These are phyloP conservation scores for Odontomachus brunneus DNA, from an alignment of 1,140 invertebrate genomes.

Conservation along the genomic window DNA sequence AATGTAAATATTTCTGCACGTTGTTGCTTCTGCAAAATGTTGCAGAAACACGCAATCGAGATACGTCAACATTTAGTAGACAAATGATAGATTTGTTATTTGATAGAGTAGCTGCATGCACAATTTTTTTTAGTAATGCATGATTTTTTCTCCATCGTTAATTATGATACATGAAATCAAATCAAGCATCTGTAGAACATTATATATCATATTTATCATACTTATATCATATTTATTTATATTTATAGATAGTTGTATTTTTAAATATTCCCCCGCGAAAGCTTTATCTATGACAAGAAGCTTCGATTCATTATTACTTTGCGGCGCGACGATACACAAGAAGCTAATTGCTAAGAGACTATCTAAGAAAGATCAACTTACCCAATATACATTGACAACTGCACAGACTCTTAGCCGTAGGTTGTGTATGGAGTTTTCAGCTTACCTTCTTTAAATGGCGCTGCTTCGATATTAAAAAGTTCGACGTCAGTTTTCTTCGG, in stretches of 20 bases:
- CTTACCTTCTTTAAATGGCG: conserved; percentile 75
- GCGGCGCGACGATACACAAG: not conserved
- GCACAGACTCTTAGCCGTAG: not conserved
- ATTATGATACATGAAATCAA: not conserved
- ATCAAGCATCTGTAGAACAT: not conserved
- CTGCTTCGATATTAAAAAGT: conserved; percentile 71
- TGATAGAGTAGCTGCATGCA: not conserved
- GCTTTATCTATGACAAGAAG: not conserved
- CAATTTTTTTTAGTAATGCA: not conserved
- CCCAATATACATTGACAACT: conserved; percentile 8
- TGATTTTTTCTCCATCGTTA: too few species aligned
- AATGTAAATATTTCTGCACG: not conserved
- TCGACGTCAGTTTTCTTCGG: conserved; percentile 68
- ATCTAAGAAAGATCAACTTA: conserved; percentile 14
- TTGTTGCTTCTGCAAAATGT: not conserved
- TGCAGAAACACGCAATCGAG: not conserved
- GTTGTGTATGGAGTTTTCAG: conserved; percentile 1
- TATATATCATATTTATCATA: too few species aligned
- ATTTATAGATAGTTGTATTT: too few species aligned
- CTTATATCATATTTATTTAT: too few species aligned
- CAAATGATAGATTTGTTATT: not conserved
- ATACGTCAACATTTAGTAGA: not conserved
- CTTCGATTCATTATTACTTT: not conserved
- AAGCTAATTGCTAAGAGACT: not conserved
- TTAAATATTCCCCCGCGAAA: not conserved